A percentile compares a stretch with the other conserved stretches of the same genome.
Evolutionary conservation across 2,113 vertebrate species (phyloP).

Genomic region (Sturnira hondurensis): DNA sequence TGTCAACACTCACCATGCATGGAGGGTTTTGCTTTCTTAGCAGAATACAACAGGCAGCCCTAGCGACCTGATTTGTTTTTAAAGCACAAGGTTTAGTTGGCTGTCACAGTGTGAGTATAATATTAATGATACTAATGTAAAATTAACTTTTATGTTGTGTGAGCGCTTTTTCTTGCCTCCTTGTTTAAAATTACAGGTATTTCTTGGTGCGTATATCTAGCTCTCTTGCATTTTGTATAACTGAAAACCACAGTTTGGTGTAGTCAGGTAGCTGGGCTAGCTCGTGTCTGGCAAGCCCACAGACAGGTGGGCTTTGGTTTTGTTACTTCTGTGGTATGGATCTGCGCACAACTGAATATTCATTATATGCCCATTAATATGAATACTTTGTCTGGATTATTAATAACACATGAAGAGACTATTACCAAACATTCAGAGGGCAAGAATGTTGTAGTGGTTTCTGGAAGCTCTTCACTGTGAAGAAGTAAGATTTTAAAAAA

Average conservation of each 20-base stretch:
- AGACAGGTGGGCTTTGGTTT: conserved; percentile 55
- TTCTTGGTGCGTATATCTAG: neutral
- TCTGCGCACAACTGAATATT: conserved; percentile 75
- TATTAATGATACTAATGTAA: conserved; percentile 65
- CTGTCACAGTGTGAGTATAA: conserved; percentile 56
- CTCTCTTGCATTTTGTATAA: conserved; percentile 16
- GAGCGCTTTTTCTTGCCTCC: conserved; percentile 42
- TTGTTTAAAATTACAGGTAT: conserved; percentile 17
- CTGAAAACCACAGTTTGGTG: neutral
- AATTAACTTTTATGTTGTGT: conserved; percentile 69
- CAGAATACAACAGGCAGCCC: conserved; percentile 17
- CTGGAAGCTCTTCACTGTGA: conserved; percentile 39
- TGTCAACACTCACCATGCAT: conserved; percentile 23
- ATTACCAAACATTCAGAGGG: conserved; percentile 75
- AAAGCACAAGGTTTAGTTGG: conserved; percentile 58
- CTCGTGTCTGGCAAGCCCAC: conserved; percentile 39
- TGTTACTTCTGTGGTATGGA: conserved; percentile 50
- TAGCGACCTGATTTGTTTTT: conserved; percentile 55
- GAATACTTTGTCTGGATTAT: conserved; percentile 76
- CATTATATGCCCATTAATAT: conserved; percentile 74
- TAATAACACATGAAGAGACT: conserved; percentile 77
- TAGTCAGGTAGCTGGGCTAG: neutral
- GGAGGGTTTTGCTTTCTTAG: conserved; percentile 67
- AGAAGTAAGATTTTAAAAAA: conserved; percentile 54
- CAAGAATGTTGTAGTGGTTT: conserved; percentile 72